Evolutionary conservation across 2,888 invertebrate species (phyloP).

Genomic region (Clitarchus hookeri): DNA sequence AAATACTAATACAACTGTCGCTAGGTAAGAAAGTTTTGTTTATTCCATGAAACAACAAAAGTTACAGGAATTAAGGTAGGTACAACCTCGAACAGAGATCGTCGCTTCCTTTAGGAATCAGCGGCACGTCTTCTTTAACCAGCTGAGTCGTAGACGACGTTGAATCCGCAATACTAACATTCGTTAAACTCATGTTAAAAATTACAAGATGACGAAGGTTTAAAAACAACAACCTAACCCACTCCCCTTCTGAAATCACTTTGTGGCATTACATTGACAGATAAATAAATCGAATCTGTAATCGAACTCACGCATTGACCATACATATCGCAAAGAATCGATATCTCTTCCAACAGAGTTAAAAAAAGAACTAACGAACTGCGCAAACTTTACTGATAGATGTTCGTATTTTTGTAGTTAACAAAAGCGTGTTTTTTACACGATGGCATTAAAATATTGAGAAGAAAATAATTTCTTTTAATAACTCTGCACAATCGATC

Average conservation of each 20-base stretch:
- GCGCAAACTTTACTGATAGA: too few species aligned
- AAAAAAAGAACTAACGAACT: too few species aligned
- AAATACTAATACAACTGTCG: too few species aligned
- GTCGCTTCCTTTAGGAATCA: conserved; percentile 63
- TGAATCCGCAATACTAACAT: conserved; percentile 46
- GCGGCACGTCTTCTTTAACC: conserved; percentile 71
- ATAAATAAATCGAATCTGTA: not conserved
- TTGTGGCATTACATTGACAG: not conserved
- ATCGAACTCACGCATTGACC: too few species aligned
- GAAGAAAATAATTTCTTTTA: too few species aligned
- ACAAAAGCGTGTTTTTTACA: too few species aligned
- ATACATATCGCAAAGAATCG: too few species aligned
- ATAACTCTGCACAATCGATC: too few species aligned
- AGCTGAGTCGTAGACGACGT: conserved; percentile 51
- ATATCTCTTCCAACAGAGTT: too few species aligned
- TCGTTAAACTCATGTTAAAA: conserved; percentile 36
- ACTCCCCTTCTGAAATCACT: not conserved
- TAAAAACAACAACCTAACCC: not conserved
- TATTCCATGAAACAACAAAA: not conserved
- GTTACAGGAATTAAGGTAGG: not conserved
- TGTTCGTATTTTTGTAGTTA: too few species aligned
- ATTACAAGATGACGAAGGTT: not conserved
- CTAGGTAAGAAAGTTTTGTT: too few species aligned
- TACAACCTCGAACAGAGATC: conserved; percentile 63
- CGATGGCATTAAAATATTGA: too few species aligned